These are phyloP conservation scores for Oceanodroma tethys DNA, from an alignment of 2,113 vertebrate genomes.

Conservation along the genomic window DNA sequence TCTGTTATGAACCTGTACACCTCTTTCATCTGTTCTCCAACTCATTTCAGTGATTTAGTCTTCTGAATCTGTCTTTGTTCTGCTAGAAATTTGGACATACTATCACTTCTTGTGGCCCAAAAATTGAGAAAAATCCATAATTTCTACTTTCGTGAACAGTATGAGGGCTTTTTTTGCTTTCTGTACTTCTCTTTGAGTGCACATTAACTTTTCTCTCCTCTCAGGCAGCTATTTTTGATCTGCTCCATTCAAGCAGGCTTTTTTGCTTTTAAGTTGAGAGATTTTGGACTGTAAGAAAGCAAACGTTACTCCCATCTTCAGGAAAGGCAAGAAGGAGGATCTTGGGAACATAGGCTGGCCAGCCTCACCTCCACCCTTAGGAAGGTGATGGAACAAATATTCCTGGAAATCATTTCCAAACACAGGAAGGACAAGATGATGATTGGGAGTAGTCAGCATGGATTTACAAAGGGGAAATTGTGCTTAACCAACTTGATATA, in stretches of 20 bases:
- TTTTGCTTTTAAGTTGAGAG: not conserved
- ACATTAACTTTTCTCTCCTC: not conserved
- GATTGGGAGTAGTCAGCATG: not conserved
- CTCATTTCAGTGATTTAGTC: not conserved
- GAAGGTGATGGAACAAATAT: not conserved
- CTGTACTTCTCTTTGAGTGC: not conserved
- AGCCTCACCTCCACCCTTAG: not conserved
- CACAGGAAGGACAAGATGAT: not conserved
- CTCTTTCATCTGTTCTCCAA: not conserved
- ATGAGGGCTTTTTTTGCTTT: not conserved
- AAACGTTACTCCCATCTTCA: not conserved
- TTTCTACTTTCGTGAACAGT: not conserved
- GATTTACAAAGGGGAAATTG: not conserved
- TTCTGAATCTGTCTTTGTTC: not conserved
- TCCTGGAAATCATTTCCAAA: not conserved
- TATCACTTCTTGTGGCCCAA: not conserved
- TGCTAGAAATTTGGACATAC: not conserved
- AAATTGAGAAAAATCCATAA: not conserved
- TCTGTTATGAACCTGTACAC: not conserved
- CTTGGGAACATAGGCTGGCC: not conserved
- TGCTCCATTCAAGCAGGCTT: not conserved
- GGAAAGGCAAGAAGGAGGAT: not conserved
- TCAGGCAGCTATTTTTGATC: not conserved
- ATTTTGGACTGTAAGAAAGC: not conserved
- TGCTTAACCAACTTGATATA: not conserved